Base-by-base conservation (phyloP, 2,797 vertebrate species). In the Gadopsis bispinosus region DNA sequence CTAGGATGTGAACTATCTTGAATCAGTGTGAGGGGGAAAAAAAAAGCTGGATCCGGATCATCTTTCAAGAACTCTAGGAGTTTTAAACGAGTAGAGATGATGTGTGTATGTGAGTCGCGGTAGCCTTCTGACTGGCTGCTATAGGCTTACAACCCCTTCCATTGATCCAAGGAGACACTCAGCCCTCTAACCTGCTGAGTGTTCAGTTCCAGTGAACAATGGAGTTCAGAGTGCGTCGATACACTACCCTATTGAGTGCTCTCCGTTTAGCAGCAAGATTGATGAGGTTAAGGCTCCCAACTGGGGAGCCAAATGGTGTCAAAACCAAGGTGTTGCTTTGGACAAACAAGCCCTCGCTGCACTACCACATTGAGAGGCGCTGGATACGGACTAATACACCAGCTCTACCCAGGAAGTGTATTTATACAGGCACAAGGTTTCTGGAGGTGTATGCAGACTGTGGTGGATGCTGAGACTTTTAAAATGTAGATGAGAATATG, bases 181-280 rank as follows among this genome's bases (percentile, higher is more conserved):
- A 90, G 92, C 91, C 92, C 94, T 93, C 94, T 94, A 95, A 96
- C 95, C 95, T 95, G 95, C 95, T 95, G 95, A 95, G 94, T 95
- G 95, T 92, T 95, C 92, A 94, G 92, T 95, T 96, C 91, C 91
- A 92, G 90, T 89, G 92, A 95, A 96, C 95, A 95, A 96, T 94
- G 88, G 91, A 95, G 94, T 94, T 94, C 92, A 88, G 91, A 89
- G 89, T 77, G 83, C 91, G 90, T 96, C 95, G 86, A 96, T 96
- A 95, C 93, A 87, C 91, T 82, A 91, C 93, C 91, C 92, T 95
- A 94, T 94, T 92, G 94, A 95, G 92, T 93, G 94, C 93, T 95
- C 93, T 87, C 93, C 80, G 93, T 94, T 95, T 95, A 95, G 94
- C 93, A 91, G 91, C 84, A 91, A 93, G 91, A 95, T 94, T 94